Conservation (phyloP, 92 coral and sea anemone genomes). For the Porites rus region DNA sequence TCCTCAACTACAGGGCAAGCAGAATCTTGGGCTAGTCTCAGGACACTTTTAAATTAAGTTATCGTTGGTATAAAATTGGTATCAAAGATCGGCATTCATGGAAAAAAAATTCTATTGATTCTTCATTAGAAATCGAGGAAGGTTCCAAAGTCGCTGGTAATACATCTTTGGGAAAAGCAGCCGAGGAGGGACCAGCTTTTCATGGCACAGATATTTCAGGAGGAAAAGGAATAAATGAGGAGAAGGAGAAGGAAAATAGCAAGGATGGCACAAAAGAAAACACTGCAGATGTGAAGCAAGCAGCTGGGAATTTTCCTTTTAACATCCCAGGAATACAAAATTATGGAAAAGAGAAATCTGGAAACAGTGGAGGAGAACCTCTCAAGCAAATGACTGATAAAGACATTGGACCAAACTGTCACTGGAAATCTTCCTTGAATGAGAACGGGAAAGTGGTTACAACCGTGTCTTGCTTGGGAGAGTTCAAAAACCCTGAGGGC, state of each 20-base stretch:
- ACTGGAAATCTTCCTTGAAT: conserved; percentile 31
- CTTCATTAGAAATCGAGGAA: background rate
- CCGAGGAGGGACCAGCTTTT: background rate
- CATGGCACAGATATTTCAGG: background rate
- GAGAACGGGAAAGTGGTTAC: conserved; percentile 27
- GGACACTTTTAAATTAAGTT: too few species aligned
- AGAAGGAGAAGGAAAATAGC: background rate
- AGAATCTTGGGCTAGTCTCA: too few species aligned
- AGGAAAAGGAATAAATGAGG: background rate
- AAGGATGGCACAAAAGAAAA: background rate
- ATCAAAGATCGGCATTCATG: too few species aligned
- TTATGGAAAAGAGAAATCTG: conserved; percentile 25
- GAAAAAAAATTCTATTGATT: background rate
- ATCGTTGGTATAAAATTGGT: too few species aligned
- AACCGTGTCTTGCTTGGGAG: conserved; percentile 38
- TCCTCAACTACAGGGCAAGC: too few species aligned
- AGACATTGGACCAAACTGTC: conserved; percentile 52
- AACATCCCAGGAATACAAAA: conserved; percentile 27
- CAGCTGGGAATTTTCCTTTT: conserved; percentile 21
- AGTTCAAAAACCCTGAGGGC: conserved; percentile 18
- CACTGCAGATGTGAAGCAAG: background rate
- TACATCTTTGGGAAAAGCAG: background rate
- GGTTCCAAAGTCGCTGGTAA: background rate
- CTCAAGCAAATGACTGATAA: conserved; percentile 24
- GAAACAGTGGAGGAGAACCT: background rate